Evolutionary conservation across 2,888 invertebrate genomes (phyloP).

Genomic region (Cheilosia impressa): DNA sequence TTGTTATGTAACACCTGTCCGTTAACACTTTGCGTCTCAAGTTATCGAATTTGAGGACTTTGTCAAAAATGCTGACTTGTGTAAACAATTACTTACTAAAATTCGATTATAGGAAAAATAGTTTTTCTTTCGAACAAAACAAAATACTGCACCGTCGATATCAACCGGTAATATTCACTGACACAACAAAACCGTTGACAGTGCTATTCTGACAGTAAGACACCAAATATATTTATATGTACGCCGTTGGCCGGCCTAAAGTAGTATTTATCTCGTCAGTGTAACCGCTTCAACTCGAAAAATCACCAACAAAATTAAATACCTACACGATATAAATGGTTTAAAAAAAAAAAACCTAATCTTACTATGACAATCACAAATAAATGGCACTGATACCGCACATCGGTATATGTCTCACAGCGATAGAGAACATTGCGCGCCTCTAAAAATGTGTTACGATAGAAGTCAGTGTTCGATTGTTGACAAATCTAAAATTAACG

Average conservation of each 20-base stretch:
- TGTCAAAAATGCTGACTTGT: neutral
- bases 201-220: conserved; percentile 9
- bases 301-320: conserved; percentile 30
- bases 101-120: neutral
- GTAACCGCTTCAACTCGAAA: conserved; percentile 33
- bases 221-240: conserved; percentile 10
- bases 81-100: neutral
- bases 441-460: conserved; percentile 8
- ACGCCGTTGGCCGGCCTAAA: neutral
- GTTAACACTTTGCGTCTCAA: neutral
- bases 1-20: neutral
- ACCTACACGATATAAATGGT: neutral
- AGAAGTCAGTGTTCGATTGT: conserved; percentile 29
- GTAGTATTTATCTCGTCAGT: conserved; percentile 40
- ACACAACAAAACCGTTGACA: conserved; percentile 23
- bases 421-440: neutral
- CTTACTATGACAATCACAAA: neutral
- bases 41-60: neutral
- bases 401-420: neutral
- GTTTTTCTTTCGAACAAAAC: neutral
- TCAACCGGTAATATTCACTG: conserved; percentile 3
- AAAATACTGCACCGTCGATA: conserved; percentile 26
- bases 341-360: neutral
- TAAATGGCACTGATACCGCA: neutral
- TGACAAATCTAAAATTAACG: conserved; percentile 33